A percentile compares a stretch with the other conserved stretches of the same genome.
These are phyloP conservation scores for Todiramphus saurophagus DNA, from an alignment of 2,113 vertebrate species.

Conservation along the genomic window DNA sequence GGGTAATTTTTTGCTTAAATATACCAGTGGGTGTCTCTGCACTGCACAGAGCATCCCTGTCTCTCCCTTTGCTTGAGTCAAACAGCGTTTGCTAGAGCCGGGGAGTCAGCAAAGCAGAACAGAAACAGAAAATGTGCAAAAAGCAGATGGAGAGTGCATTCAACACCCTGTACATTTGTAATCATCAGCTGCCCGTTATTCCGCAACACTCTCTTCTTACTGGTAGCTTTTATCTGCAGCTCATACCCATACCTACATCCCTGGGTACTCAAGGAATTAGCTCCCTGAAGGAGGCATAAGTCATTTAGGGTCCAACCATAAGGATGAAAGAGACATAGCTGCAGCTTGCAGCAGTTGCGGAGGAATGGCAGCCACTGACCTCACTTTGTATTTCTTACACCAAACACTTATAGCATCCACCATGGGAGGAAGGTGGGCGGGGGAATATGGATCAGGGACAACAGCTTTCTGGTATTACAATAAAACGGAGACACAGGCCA, in stretches of 20 bases:
- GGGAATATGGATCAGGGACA: neutral
- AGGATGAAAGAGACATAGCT: neutral
- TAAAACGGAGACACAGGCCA: neutral
- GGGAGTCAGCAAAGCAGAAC: neutral
- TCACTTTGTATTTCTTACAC: neutral
- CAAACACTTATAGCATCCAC: neutral
- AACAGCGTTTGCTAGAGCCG: neutral
- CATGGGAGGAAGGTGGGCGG: neutral
- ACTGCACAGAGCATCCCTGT: neutral
- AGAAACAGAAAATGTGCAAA: neutral
- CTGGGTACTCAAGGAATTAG: neutral
- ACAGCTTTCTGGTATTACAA: slow-evolving; percentile 20
- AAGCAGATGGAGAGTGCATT: neutral
- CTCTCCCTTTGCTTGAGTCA: neutral
- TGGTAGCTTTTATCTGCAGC: neutral
- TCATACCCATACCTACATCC: neutral
- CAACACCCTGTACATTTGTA: neutral
- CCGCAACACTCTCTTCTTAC: accelerated
- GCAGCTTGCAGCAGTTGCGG: neutral
- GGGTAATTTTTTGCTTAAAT: slow-evolving; percentile 7
- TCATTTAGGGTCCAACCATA: neutral
- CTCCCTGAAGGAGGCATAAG: neutral
- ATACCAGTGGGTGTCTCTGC: slow-evolving; percentile 57
- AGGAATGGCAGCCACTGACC: neutral
- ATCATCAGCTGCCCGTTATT: neutral